Percentiles rank a stretch among this genome's conserved stretches.
Conservation (phyloP, 2,113 vertebrate genomes). For the Fregata magnificens region DNA sequence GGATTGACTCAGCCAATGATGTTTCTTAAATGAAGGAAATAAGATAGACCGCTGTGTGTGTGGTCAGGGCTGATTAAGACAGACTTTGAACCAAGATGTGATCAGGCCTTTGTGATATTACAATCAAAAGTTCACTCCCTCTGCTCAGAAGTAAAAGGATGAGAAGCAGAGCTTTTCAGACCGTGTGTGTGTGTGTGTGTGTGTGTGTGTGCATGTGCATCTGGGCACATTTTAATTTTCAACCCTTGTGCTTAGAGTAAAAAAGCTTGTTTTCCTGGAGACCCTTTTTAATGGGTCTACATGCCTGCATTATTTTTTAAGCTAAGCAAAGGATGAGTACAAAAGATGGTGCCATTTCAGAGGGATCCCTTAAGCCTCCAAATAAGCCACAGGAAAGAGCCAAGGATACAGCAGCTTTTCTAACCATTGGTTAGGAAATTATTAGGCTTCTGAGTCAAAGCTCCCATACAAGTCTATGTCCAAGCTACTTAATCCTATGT, state of each 20-base stretch:
- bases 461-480: conserved; percentile 52
- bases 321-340: conserved; percentile 36
- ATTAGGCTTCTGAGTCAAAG: conserved; percentile 56
- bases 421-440: conserved; percentile 62
- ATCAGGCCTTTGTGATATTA: conserved; percentile 43
- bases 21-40: conserved; percentile 9
- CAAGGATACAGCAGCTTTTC: conserved; percentile 59
- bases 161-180: conserved; percentile 19
- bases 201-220: neutral
- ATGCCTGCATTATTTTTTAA: conserved; percentile 46
- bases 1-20: neutral
- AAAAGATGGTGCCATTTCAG: conserved; percentile 61
- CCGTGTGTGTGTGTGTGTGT: too few species aligned
- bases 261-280: conserved; percentile 35
- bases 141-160: conserved; percentile 1
- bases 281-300: conserved; percentile 28
- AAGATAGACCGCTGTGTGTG: conserved; percentile 40
- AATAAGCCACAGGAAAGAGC: conserved; percentile 61
- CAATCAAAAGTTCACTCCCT: conserved; percentile 28
- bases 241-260: neutral
- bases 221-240: conserved; percentile 42
- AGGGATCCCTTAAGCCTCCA: conserved; percentile 57
- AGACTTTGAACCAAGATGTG: conserved; percentile 37
- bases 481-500: conserved; percentile 63
- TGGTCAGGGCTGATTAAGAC: conserved; percentile 42